Evolutionary conservation across 2,888 invertebrate species (phyloP), one percentile per base, ranked within the genome.

Genomic region (Pristionchus fissidentatus): DNA sequence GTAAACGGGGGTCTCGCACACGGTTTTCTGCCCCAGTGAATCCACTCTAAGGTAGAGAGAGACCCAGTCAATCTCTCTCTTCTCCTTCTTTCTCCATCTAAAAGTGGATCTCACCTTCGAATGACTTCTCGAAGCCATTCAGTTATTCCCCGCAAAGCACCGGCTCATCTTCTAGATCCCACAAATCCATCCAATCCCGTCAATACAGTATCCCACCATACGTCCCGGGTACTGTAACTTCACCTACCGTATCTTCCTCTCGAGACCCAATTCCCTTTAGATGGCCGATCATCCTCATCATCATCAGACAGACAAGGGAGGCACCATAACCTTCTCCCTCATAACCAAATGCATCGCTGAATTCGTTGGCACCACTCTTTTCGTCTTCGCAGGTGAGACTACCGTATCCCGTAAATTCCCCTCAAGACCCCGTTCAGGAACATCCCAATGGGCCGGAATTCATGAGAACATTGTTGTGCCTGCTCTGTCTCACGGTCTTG

Each of bases 331-430:
- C 35, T 85, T 85, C 75, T 85, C 87, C 35, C 85, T 89, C 22
- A 75, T 87, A 43, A 85, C 84, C 70, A 84, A 85, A 35, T 88
- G 89, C 70, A 85, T 87, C 8, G 91, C 91, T 19, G 91, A 91
- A 78, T 91, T 92, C 79, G 86, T 91, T 29, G 90, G 90, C 19
- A 87, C 87, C 52, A 66, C 89, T 49, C 79, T 91, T 32, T 90
- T 92, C 66, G 89, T 90, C 0, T 92, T 90, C 84, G 79, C 90
- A 75, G 91, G 91, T 90, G 41, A 85, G 87, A 84, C 3, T 7
- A 15, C 15, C n/a, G 10, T 70, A 60, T 15, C n/a, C n/a, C 13
- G n/a, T n/a, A 4, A 41, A 15, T 75, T 26, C 46, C 4, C 43
- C 15, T 2, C 1, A 13, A 3, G 0, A 32, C 3, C 5, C 3